phyloP scores from a whole-genome alignment of 1,140 invertebrate genomes.

The Drosophila bifasciata region DNA sequence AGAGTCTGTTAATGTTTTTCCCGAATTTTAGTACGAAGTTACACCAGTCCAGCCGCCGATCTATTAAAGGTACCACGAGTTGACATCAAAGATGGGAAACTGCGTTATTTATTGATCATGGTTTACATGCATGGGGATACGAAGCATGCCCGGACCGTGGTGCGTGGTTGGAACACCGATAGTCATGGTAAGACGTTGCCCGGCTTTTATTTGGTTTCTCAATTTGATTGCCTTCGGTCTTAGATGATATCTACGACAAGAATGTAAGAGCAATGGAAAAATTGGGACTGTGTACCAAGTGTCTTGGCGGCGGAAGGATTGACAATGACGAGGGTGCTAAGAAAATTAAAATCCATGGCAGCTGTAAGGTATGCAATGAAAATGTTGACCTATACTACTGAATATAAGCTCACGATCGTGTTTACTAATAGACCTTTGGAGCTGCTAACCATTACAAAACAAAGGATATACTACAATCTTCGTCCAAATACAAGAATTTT shows the following conservation, averaged over 20 bases:
- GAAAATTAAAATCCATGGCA: constrained; percentile 40
- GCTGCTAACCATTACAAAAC: constrained; percentile 49
- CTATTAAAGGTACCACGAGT: constrained; percentile 22
- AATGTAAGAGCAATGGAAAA: constrained; percentile 21
- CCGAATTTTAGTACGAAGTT: constrained; percentile 3
- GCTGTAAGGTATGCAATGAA: constrained; percentile 40
- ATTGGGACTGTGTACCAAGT: constrained; percentile 37
- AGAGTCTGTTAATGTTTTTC: not conserved
- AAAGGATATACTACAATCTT: constrained; percentile 33
- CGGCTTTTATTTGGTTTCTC: too few species aligned
- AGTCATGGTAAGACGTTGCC: constrained; percentile 39
- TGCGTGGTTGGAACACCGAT: constrained; percentile 24
- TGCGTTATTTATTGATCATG: constrained; percentile 36
- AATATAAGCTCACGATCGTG: not conserved
- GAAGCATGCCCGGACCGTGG: constrained; percentile 28
- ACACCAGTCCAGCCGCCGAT: not conserved
- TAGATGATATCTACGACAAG: constrained; percentile 34
- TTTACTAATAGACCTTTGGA: constrained; percentile 46
- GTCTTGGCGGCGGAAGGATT: constrained; percentile 55
- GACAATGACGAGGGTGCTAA: not conserved
- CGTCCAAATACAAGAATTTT: constrained; percentile 25
- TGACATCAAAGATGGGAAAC: constrained; percentile 29
- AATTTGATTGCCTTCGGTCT: not conserved
- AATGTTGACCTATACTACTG: not conserved
- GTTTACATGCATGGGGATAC: constrained; percentile 53